These are phyloP conservation scores for Drosophila mayaguana DNA, from an alignment of 2,888 invertebrate genomes.

Conservation along the genomic window DNA sequence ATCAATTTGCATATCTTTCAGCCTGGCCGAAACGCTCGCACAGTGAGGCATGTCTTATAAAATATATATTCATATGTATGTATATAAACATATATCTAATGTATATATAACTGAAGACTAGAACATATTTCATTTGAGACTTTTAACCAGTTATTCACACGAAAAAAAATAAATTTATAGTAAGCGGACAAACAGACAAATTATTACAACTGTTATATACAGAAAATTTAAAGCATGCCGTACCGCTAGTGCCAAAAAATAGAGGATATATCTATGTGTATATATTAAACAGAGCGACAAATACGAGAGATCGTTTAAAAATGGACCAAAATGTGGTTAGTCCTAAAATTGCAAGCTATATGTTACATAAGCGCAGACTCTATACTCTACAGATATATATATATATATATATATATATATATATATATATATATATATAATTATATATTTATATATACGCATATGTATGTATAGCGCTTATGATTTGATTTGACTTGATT, in stretches of 20 bases:
- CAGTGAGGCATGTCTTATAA: conserved; percentile 50
- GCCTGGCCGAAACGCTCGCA: conserved; percentile 40
- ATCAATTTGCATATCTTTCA: conserved; percentile 48
- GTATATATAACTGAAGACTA: conserved; percentile 52
- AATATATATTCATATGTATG: not conserved
- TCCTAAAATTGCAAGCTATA: conserved; percentile 66
- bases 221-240: conserved; percentile 44
- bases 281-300: conserved; percentile 64
- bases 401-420: conserved; percentile 17
- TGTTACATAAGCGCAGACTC: conserved; percentile 52
- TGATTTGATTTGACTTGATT: conserved; percentile 73
- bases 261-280: conserved; percentile 26
- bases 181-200: conserved; percentile 32
- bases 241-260: conserved; percentile 33
- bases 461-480: conserved; percentile 51
- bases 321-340: conserved; percentile 49
- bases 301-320: conserved; percentile 74
- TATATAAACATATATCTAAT: conserved; percentile 9
- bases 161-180: not conserved
- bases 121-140: conserved; percentile 50
- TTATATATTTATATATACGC: conserved; percentile 22
- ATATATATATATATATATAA: conserved; percentile 10
- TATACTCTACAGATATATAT: conserved; percentile 10
- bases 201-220: conserved; percentile 1
- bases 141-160: conserved; percentile 25